Evolutionary conservation across 1,140 invertebrate genomes (phyloP).

Genomic region (Philopotamus ludificatus): DNA sequence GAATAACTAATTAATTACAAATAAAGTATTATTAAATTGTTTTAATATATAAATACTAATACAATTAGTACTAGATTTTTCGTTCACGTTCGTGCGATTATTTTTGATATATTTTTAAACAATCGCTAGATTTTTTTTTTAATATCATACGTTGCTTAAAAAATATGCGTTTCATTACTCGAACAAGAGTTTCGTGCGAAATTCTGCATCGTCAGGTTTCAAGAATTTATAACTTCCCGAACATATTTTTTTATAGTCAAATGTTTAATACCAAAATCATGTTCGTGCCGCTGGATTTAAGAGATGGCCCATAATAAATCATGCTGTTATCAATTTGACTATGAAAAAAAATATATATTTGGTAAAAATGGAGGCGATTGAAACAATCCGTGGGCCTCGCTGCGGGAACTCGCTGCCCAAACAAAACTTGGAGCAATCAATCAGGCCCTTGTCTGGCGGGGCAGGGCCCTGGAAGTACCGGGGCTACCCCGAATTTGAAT

Average conservation of each 20-base stretch:
- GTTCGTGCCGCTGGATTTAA: neutral
- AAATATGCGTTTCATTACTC: too few relatives aligned
- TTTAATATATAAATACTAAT: too few relatives aligned
- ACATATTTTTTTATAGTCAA: neutral
- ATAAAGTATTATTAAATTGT: too few relatives aligned
- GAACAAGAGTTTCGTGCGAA: too few relatives aligned
- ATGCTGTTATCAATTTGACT: neutral
- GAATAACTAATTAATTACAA: neutral
- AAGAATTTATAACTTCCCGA: too few relatives aligned
- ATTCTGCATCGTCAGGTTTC: neutral
- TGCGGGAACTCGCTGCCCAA: slow-evolving; percentile 12
- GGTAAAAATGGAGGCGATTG: slow-evolving; percentile 8
- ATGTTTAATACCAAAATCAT: neutral
- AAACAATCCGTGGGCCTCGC: slow-evolving; percentile 7
- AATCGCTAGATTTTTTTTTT: neutral
- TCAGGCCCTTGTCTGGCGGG: slow-evolving; percentile 9
- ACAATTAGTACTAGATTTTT: too few relatives aligned
- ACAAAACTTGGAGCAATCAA: slow-evolving; percentile 21
- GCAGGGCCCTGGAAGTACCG: slow-evolving; percentile 1
- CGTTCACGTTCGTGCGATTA: neutral
- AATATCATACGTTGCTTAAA: too few relatives aligned
- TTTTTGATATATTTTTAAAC: neutral
- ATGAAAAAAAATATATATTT: neutral
- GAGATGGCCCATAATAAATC: neutral
- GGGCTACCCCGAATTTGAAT: slow-evolving; percentile 18